Base-by-base conservation (phyloP, 2,113 vertebrate genomes). In the Pao palembangensis region DNA sequence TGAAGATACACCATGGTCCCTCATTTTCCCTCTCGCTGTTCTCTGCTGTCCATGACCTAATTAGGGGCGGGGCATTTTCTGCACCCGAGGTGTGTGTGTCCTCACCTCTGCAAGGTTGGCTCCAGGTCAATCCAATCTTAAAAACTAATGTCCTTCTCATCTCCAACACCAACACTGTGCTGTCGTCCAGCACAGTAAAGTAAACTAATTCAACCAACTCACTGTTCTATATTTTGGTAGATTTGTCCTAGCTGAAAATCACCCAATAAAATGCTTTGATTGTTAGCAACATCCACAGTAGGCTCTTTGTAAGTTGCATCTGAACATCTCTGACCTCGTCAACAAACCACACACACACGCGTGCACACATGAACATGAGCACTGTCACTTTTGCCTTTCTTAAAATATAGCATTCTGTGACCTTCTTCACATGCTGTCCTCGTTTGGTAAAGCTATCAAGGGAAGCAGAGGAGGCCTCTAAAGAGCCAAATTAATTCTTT, bases 391-490 rank as follows among this genome's bases (percentile, higher is more conserved):
- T 58, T 77, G 71, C 25, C 63, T 83, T 82, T 87, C 88, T 85
- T 86, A 89, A 90, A 90, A 90, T 87, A 89, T 82, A 82, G 65
- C 74, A 75, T 62, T 83, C 67, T 8, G 55, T 86, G 89, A 91
- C 90, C 90, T 91, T 90, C 86, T 89, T 88, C 84, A 85, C 82
- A 86, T 85, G 84, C 80, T 90, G 91, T 85, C 89, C 91, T 91
- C 80, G 55, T 91, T 92, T 78, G 83, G 84, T 81, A 78, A 62
- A 75, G 78, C 87, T 79, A 78, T 81, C 88, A 60, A 83, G 86
- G 87, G 82, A 88, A 79, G 68, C 54, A 16, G 73, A 61, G 69
- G 66, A 67, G 83, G 83, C 80, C 82, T 81, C 76, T 58, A n/a
- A 80, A 83, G 83, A 81, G 73, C 69, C 78, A 78, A 77, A 82